phyloP scores from a whole-genome alignment of 2,888 invertebrate species.

The Volucella bombylans region DNA sequence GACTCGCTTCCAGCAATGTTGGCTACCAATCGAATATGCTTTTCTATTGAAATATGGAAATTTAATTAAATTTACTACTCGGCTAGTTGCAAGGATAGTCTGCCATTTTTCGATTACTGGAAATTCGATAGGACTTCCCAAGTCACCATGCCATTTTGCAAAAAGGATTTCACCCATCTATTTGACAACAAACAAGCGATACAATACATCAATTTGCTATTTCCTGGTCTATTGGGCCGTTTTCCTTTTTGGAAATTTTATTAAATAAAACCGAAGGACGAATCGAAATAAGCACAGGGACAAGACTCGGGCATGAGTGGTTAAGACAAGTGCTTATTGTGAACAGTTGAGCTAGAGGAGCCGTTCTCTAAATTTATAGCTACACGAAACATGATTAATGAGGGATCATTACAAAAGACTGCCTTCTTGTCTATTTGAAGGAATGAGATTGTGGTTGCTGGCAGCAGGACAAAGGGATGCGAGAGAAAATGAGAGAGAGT shows the following conservation, averaged over 20 bases:
- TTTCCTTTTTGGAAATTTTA: slow-evolving; percentile 3
- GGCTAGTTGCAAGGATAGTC: neutral
- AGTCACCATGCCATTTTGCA: neutral
- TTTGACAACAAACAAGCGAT: slow-evolving; percentile 5
- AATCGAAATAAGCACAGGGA: neutral
- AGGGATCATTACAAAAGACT: slow-evolving; percentile 44
- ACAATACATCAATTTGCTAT: slow-evolving; percentile 45
- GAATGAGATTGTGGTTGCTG: neutral
- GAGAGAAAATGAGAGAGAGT: neutral
- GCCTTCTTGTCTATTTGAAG: slow-evolving; percentile 11
- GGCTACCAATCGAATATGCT: neutral
- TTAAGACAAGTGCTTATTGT: slow-evolving; percentile 26
- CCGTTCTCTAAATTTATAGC: slow-evolving; percentile 43
- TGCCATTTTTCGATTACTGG: neutral
- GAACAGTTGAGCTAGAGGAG: slow-evolving; percentile 7
- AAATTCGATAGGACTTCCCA: slow-evolving; percentile 28
- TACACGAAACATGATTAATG: slow-evolving; percentile 60
- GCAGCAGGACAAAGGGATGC: too few species aligned
- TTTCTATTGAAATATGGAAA: slow-evolving; percentile 56
- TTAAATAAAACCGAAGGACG: slow-evolving; percentile 31
- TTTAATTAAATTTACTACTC: slow-evolving; percentile 47
- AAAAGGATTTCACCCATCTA: slow-evolving; percentile 28
- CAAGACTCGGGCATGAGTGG: slow-evolving; percentile 16
- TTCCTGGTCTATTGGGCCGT: too few species aligned
- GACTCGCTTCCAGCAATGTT: neutral